phyloP scores from a whole-genome alignment of 2,888 invertebrate species.

The Thymelicus acteon region DNA sequence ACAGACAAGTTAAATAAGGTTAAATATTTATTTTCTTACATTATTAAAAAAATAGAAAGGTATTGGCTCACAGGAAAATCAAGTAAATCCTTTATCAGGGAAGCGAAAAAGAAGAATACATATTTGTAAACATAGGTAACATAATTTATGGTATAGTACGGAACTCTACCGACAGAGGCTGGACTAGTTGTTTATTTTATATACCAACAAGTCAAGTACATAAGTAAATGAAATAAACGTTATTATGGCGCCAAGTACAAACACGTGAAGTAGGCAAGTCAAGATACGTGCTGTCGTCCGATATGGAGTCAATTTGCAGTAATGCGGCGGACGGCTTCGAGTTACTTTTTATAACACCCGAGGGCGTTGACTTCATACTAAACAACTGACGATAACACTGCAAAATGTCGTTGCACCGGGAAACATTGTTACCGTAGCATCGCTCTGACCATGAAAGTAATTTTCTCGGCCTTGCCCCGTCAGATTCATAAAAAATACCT shows the following conservation, averaged over 20 bases:
- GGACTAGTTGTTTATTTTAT: too few relatives aligned
- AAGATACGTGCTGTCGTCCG: slow-evolving; percentile 50
- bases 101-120: too few relatives aligned
- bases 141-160: too few relatives aligned
- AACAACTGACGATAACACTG: slow-evolving; percentile 58
- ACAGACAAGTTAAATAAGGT: too few relatives aligned
- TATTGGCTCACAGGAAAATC: too few relatives aligned
- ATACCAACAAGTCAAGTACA: too few relatives aligned
- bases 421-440: slow-evolving; percentile 45
- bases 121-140: too few relatives aligned
- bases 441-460: background rate
- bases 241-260: slow-evolving; percentile 20
- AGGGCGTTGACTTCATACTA: slow-evolving; percentile 72
- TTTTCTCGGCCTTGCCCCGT: background rate
- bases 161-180: too few relatives aligned
- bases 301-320: slow-evolving; percentile 80
- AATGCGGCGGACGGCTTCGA: slow-evolving; percentile 68
- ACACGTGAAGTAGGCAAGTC: slow-evolving; percentile 21
- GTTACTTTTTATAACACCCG: slow-evolving; percentile 72
- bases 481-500: background rate
- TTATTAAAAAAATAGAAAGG: too few relatives aligned
- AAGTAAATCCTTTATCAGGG: too few relatives aligned
- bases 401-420: slow-evolving; percentile 64
- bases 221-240: slow-evolving; percentile 4
- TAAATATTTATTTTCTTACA: too few relatives aligned